Evolutionary conservation across 2,888 invertebrate genomes (phyloP), one percentile per base, ranked within the genome.

Genomic region (Unio pictorum): DNA sequence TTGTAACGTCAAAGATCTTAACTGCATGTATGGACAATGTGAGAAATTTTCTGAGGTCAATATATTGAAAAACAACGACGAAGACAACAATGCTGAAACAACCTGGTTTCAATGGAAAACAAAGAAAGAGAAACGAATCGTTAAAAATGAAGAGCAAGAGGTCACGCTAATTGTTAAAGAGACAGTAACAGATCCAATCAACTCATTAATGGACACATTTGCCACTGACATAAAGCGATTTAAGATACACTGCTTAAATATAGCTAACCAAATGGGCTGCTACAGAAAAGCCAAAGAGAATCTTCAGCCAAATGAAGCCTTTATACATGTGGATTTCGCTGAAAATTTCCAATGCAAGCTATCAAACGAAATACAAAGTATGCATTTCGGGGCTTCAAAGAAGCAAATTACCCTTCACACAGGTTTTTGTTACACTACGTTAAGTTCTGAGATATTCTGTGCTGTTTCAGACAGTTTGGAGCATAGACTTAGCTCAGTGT

Each of bases 271-370:
- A 28, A 28, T 28, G 28, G 28, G 4, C 28, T 28, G 1, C 28
- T 28, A 28, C 28, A 28, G 28, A 28, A 28, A 28, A 28, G 4
- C 28, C 28, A 28, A 28, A 28, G 28, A 28, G 28, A 28, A 28
- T 28, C 28, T 28, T 28, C 28, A 28, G 28, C 28, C 28, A 28
- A 28, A 71, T 56, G 64, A 63, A 8, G 28, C 64, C 23, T 7
- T 69, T 18, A 18, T 67, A 2, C 69, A 73, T 56, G 62, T 69
- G 34, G 73, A 73, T 54, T 73, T 73, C 45, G 66, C 73, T 6
- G 73, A 73, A 61, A 73, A 67, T 61, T 69, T 56, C 56, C 2
- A 7, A 1, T 64, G 69, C 30, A 73, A 72, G 23, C 66, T 67
- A 55, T 34, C 64, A 55, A 17, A 8, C 15, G 69, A 69, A 57